phyloP scores from a whole-genome alignment of 2,888 invertebrate genomes.

The Campoletis raptor region DNA sequence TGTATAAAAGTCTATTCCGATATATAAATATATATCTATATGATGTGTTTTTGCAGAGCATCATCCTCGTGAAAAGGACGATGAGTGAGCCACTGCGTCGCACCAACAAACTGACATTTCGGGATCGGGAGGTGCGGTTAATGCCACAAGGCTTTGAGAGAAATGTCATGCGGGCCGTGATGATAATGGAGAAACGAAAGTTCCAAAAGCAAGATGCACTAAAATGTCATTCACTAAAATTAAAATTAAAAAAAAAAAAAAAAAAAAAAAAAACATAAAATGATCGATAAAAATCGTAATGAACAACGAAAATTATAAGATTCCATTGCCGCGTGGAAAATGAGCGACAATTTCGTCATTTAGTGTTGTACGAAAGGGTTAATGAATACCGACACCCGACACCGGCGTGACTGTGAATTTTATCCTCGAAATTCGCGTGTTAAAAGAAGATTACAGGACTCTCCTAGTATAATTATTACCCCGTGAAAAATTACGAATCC shows the following conservation, averaged over 20 bases:
- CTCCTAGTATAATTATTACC: constrained; percentile 47
- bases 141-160: constrained; percentile 34
- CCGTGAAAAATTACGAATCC: constrained; percentile 31
- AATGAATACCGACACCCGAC: constrained; percentile 10
- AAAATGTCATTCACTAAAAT: constrained; percentile 52
- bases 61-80: constrained; percentile 19
- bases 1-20: constrained; percentile 10
- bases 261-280: not conserved
- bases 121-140: constrained; percentile 35
- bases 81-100: constrained; percentile 36
- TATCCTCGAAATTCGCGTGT: constrained; percentile 33
- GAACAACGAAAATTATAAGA: not conserved
- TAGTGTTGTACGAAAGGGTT: not conserved
- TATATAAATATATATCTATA: constrained; percentile 2
- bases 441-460: constrained; percentile 44
- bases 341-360: constrained; percentile 23
- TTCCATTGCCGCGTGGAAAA: not conserved
- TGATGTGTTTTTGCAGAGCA: not conserved
- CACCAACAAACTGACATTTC: constrained; percentile 54
- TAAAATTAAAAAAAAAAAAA: no score
- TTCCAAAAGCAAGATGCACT: not conserved
- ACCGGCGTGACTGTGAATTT: constrained; percentile 9
- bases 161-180: constrained; percentile 42
- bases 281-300: not conserved
- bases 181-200: not conserved